Percentiles rank a stretch among this genome's conserved stretches.
Conservation (phyloP, 2,888 invertebrate genomes). For the Chesias legatella region DNA sequence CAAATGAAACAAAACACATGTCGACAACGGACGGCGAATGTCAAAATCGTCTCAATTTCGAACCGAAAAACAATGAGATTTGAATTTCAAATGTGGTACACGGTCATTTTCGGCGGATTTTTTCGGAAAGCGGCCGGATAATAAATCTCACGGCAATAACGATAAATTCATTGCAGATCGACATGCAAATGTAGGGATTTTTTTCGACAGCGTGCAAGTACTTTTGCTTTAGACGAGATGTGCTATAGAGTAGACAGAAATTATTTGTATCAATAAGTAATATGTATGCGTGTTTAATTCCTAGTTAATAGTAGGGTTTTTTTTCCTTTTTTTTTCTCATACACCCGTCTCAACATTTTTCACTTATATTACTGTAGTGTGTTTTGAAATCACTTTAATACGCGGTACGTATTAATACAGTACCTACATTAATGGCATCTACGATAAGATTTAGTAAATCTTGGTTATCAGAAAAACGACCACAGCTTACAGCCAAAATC, state of each 20-base stretch:
- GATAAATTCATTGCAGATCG: conserved; percentile 79
- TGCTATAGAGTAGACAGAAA: conserved; percentile 37
- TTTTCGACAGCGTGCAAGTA: conserved; percentile 65
- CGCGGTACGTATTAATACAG: too few species aligned
- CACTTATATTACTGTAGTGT: too few species aligned
- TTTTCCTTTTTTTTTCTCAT: too few species aligned
- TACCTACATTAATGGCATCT: too few species aligned
- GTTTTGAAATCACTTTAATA: too few species aligned
- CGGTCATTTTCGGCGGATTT: conserved; percentile 71
- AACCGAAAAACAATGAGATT: conserved; percentile 71
- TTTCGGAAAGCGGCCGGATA: conserved; percentile 65
- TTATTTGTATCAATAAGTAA: background rate
- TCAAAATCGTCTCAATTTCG: conserved; percentile 78
- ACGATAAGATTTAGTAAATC: too few species aligned
- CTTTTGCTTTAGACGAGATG: conserved; percentile 47
- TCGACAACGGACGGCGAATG: conserved; percentile 58
- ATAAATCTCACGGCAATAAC: conserved; percentile 78
- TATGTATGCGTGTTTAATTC: too few species aligned
- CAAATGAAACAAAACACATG: conserved; percentile 54
- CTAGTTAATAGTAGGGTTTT: too few species aligned
- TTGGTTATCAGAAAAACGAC: too few species aligned
- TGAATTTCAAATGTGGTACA: conserved; percentile 72
- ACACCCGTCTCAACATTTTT: too few species aligned
- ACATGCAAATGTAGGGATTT: conserved; percentile 76
- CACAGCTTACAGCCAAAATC: too few species aligned